Conservation (phyloP, 1,140 invertebrate genomes). For the Lepidurus arcticus region DNA sequence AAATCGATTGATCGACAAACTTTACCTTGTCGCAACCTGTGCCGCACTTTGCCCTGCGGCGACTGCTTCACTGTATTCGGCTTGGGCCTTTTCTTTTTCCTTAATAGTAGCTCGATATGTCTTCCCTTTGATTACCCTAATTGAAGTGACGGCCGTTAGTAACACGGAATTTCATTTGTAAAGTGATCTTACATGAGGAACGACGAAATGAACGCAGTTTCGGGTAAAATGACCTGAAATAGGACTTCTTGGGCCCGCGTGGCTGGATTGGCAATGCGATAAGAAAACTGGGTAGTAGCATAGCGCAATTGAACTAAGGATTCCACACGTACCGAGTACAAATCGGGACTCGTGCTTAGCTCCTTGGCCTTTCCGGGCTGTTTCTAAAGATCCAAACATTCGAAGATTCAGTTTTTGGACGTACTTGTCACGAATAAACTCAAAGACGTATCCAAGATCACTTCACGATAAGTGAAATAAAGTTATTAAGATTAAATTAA, state of each 20-base stretch:
- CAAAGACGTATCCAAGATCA: neutral
- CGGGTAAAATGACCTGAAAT: conserved; percentile 53
- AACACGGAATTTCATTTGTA: too few species aligned
- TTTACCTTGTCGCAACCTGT: conserved; percentile 42
- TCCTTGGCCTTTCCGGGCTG: too few species aligned
- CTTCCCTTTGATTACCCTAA: conserved; percentile 51
- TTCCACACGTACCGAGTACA: conserved; percentile 49
- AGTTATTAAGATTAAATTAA: fast-evolving
- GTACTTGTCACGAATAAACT: too few species aligned
- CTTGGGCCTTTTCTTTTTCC: conserved; percentile 58
- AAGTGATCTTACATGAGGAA: conserved; percentile 54
- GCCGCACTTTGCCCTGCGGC: conserved; percentile 54
- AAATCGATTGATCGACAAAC: too few species aligned
- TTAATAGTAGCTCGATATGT: conserved; percentile 52
- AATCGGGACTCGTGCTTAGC: too few species aligned
- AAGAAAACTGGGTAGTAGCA: conserved; percentile 54
- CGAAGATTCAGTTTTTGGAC: too few species aligned
- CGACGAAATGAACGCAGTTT: conserved; percentile 58
- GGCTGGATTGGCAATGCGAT: conserved; percentile 53
- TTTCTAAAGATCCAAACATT: too few species aligned
- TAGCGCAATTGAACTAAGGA: conserved; percentile 56
- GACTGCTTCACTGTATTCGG: conserved; percentile 57
- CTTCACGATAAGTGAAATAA: neutral
- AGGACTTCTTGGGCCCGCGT: conserved; percentile 52
- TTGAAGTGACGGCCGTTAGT: conserved; percentile 24